Conservation (phyloP, 2,113 vertebrate species). For the Empidonax alnorum region DNA sequence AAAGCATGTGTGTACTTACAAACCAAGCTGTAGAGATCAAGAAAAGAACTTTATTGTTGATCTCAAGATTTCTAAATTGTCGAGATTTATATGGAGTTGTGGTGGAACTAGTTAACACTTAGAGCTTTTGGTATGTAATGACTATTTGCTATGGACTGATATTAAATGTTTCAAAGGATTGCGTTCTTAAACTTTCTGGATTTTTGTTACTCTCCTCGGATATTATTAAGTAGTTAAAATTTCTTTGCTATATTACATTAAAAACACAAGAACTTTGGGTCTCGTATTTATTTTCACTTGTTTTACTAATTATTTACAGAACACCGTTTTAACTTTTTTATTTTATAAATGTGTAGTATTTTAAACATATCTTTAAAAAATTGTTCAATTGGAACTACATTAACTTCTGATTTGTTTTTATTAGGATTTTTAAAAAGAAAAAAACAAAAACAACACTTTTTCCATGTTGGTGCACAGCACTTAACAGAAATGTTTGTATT, state of each 20-base stretch:
- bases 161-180: conserved; percentile 90
- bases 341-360: conserved; percentile 83
- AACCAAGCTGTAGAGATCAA: conserved; percentile 87
- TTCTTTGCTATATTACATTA: conserved; percentile 97
- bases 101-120: conserved; percentile 84
- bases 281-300: conserved; percentile 87
- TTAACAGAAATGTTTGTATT: conserved; percentile 81
- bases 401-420: conserved; percentile 78
- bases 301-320: conserved; percentile 83
- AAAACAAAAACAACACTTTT: conserved; percentile 57
- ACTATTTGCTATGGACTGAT: conserved; percentile 85
- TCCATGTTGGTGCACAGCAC: conserved; percentile 81
- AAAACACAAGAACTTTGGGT: conserved; percentile 93
- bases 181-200: conserved; percentile 89
- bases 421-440: conserved; percentile 69
- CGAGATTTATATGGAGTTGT: conserved; percentile 81
- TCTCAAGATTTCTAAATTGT: conserved; percentile 82
- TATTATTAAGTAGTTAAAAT: conserved; percentile 86
- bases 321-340: conserved; percentile 79
- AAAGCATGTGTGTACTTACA: conserved; percentile 77
- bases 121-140: conserved; percentile 85
- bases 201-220: conserved; percentile 86
- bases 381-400: conserved; percentile 72
- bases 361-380: conserved; percentile 76
- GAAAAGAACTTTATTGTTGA: conserved; percentile 74